Evolutionary conservation across 2,888 invertebrate genomes (phyloP).

Genomic region (Sympetrum striolatum): DNA sequence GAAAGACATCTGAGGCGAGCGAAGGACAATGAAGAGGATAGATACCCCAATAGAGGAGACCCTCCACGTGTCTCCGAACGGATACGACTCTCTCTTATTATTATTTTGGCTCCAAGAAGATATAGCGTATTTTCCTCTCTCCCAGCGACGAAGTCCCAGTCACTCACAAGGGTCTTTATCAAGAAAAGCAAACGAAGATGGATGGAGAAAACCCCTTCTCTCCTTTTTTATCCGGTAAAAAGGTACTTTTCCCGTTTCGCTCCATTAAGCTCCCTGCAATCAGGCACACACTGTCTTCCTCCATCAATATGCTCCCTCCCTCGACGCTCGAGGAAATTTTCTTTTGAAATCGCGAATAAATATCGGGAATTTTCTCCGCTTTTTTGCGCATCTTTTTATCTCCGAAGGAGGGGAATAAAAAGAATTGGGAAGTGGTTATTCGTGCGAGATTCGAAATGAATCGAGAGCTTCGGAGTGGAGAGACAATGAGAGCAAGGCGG

Average conservation of each 20-base stretch:
- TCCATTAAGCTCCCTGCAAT: conserved; percentile 26
- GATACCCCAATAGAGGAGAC: not conserved
- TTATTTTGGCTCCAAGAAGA: not conserved
- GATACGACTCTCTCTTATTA: not conserved
- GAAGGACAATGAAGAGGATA: not conserved
- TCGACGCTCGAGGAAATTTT: not conserved
- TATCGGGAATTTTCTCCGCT: not conserved
- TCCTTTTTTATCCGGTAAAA: conserved; percentile 12
- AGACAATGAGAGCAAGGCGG: not conserved
- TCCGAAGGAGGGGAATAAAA: not conserved
- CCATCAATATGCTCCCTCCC: not conserved
- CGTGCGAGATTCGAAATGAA: not conserved
- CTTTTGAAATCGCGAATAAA: not conserved
- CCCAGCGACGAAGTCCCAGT: not conserved
- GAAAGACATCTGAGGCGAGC: not conserved
- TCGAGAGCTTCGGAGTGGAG: not conserved
- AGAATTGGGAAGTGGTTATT: not conserved
- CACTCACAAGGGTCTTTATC: conserved; percentile 17
- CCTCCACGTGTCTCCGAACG: no score
- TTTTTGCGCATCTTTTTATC: not conserved
- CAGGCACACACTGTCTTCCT: not conserved
- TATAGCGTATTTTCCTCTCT: not conserved
- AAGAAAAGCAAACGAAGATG: conserved; percentile 1
- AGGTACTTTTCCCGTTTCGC: conserved; percentile 35
- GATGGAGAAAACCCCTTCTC: not conserved